Conservation (phyloP, 1,140 invertebrate genomes). For the Ctenoplectra terminalis region DNA sequence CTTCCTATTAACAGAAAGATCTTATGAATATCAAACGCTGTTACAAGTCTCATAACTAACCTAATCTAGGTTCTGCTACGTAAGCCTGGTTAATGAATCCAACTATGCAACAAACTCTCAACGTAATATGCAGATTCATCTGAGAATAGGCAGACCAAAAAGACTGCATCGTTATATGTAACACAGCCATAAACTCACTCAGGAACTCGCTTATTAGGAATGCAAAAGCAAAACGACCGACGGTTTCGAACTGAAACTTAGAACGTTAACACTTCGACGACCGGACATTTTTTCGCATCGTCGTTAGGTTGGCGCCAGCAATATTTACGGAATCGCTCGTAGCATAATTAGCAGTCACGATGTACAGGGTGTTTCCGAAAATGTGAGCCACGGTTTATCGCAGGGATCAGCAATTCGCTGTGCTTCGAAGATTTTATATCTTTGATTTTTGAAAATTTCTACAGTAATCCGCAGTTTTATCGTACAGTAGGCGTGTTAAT, state of each 20-base stretch:
- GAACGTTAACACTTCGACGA: no score
- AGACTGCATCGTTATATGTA: not conserved
- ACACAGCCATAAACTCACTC: not conserved
- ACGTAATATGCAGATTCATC: slow-evolving; percentile 9
- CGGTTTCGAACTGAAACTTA: not conserved
- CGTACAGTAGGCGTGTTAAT: no score
- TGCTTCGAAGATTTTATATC: no score
- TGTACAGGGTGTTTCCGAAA: no score
- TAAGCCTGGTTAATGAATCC: slow-evolving; percentile 13
- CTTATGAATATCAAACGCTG: slow-evolving; percentile 2
- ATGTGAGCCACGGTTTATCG: no score
- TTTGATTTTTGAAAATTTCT: no score
- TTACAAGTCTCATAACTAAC: not conserved
- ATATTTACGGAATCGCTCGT: no score
- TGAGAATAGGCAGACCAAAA: slow-evolving; percentile 4
- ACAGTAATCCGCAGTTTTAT: no score
- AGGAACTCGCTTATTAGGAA: not conserved
- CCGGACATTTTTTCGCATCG: no score
- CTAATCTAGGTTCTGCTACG: slow-evolving; percentile 6
- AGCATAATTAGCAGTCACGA: no score
- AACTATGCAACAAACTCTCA: slow-evolving; percentile 5
- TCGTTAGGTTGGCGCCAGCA: no score
- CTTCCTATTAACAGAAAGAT: not conserved
- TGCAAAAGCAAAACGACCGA: not conserved
- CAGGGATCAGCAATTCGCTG: no score